Conservation (phyloP, 1,140 invertebrate species). For the Anoplolepis gracilipes region DNA sequence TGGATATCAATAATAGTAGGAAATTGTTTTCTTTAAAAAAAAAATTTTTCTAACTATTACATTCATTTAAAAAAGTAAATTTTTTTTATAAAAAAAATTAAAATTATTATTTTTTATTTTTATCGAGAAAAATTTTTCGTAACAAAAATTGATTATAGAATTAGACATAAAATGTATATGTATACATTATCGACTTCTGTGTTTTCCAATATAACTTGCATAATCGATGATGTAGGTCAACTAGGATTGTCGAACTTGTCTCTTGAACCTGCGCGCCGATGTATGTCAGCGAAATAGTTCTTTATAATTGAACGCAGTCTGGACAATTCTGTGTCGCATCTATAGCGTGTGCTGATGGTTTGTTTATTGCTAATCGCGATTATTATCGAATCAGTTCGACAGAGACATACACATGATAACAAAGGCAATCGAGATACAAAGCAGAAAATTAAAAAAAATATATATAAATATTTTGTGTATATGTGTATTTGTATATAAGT, state of each 20-base stretch:
- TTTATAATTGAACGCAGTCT: slow-evolving; percentile 40
- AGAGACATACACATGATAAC: neutral
- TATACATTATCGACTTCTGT: neutral
- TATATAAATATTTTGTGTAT: neutral
- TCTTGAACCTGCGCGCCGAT: slow-evolving; percentile 65
- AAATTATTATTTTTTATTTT: neutral
- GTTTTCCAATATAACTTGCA: neutral
- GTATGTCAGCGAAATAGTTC: slow-evolving; percentile 18
- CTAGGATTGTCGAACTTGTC: slow-evolving; percentile 69
- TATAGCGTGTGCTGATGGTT: neutral
- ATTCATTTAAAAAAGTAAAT: neutral
- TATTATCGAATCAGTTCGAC: slow-evolving; percentile 44
- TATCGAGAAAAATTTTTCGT: neutral
- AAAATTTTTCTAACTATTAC: neutral
- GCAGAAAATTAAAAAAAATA: neutral
- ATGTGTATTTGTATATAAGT: no score
- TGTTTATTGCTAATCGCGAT: slow-evolving; percentile 53
- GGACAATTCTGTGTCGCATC: slow-evolving; percentile 18
- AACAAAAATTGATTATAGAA: slow-evolving; percentile 13
- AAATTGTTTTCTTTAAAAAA: neutral
- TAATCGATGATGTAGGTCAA: slow-evolving; percentile 57
- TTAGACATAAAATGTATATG: neutral
- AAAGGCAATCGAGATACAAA: neutral
- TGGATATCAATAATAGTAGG: neutral
- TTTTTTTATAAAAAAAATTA: neutral